Conservation (phyloP, 2,888 invertebrate species). For the Coremacera marginata region DNA sequence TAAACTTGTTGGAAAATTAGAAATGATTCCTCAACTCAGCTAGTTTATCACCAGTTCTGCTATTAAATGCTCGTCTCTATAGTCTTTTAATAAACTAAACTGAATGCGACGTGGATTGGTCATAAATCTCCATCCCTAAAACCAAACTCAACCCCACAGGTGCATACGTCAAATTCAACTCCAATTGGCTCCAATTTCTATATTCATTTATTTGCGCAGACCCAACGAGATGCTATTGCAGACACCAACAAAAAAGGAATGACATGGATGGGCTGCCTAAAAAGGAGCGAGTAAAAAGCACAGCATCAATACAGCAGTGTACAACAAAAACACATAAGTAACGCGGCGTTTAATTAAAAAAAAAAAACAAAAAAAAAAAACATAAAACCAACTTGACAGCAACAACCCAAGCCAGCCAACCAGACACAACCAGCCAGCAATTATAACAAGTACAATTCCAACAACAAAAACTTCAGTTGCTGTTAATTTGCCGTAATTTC, state of each 20-base stretch:
- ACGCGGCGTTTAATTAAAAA: background rate
- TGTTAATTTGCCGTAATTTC: background rate
- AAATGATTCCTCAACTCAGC: too few species aligned
- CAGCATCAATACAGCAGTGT: background rate
- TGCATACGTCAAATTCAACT: too few species aligned
- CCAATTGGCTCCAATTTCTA: too few species aligned
- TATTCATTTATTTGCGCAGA: constrained; percentile 23
- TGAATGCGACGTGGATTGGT: too few species aligned
- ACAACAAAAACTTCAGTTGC: background rate
- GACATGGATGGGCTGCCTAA: background rate
- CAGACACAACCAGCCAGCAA: background rate
- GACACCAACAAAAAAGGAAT: too few species aligned
- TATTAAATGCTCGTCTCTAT: too few species aligned
- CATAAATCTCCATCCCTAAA: too few species aligned
- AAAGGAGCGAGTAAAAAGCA: background rate
- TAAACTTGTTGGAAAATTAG: too few species aligned
- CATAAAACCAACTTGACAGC: background rate
- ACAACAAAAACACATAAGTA: constrained; percentile 1
- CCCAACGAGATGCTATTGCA: background rate
- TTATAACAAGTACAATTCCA: background rate
- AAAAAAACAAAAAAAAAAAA: background rate
- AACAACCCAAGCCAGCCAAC: background rate
- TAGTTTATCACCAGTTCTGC: too few species aligned
- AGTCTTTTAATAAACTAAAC: too few species aligned
- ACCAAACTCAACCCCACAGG: too few species aligned